These are phyloP conservation scores for Abramis brama DNA, from an alignment of 2,113 vertebrate species.

Conservation along the genomic window DNA sequence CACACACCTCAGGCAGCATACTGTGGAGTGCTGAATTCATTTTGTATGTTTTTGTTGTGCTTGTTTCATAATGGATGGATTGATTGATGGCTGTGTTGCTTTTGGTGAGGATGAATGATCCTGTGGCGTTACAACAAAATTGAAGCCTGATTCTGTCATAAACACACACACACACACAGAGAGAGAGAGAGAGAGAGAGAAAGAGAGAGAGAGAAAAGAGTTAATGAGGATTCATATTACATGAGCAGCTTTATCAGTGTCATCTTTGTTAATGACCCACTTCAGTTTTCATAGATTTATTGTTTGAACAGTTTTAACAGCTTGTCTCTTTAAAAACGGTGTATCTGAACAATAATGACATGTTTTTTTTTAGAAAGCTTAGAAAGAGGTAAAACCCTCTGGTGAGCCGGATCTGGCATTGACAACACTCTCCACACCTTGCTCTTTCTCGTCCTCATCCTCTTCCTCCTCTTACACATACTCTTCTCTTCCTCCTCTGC, in stretches of 20 bases:
- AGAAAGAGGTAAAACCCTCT: no score
- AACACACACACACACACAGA: not conserved
- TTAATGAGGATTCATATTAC: not conserved
- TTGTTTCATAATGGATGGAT: not conserved
- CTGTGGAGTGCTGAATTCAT: not conserved
- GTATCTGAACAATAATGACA: no score
- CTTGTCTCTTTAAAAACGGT: no score
- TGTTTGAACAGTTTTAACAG: no score
- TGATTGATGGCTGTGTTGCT: not conserved
- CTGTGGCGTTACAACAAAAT: slow-evolving; percentile 1
- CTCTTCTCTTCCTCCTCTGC: no score
- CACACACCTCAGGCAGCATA: slow-evolving; percentile 1
- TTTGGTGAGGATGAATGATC: not conserved
- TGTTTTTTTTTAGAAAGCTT: no score
- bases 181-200: no score
- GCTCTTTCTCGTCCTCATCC: no score
- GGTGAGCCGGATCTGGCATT: no score
- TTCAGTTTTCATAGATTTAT: not conserved
- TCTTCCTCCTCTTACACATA: no score
- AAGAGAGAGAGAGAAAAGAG: no score
- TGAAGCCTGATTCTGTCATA: not conserved
- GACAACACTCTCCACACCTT: no score
- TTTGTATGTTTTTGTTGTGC: not conserved
- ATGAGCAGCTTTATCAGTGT: not conserved
- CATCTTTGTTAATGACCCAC: not conserved